phyloP scores from a whole-genome alignment of 2,797 vertebrate species.

The Takifugu ocellatus region DNA sequence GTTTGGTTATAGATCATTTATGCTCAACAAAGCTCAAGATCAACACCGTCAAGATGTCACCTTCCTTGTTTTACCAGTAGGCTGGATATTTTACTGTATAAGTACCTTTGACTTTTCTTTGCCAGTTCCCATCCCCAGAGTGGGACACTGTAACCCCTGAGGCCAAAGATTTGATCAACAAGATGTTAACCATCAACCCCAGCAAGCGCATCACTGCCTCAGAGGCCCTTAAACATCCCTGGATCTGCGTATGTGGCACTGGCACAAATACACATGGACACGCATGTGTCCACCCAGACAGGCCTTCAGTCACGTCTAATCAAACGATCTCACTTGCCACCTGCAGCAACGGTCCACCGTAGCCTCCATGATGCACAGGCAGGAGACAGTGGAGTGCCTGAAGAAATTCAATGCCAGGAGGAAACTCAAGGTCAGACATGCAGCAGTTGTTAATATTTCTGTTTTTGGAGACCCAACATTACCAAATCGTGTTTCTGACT shows the following conservation, averaged over 20 bases:
- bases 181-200: constrained; percentile 97
- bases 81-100: not conserved
- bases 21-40: not conserved
- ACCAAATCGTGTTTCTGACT: no score
- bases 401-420: constrained; percentile 99
- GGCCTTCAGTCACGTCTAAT: constrained; percentile 19
- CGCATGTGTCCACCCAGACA: not conserved
- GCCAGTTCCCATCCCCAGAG: constrained; percentile 91
- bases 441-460: not conserved
- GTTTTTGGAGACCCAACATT: not conserved
- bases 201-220: constrained; percentile 93
- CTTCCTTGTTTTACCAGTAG: not conserved
- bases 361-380: constrained; percentile 99
- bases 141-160: constrained; percentile 97
- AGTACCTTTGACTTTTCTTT: constrained; percentile 5
- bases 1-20: no score
- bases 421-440: constrained; percentile 89
- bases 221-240: constrained; percentile 95
- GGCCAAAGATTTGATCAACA: constrained; percentile 97
- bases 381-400: constrained; percentile 99
- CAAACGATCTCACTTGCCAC: constrained; percentile 22
- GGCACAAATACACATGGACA: constrained; percentile 9
- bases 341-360: constrained; percentile 95
- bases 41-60: not conserved
- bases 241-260: constrained; percentile 90